Conservation (phyloP, 2,888 invertebrate genomes). For the Teleiodes luculella region DNA sequence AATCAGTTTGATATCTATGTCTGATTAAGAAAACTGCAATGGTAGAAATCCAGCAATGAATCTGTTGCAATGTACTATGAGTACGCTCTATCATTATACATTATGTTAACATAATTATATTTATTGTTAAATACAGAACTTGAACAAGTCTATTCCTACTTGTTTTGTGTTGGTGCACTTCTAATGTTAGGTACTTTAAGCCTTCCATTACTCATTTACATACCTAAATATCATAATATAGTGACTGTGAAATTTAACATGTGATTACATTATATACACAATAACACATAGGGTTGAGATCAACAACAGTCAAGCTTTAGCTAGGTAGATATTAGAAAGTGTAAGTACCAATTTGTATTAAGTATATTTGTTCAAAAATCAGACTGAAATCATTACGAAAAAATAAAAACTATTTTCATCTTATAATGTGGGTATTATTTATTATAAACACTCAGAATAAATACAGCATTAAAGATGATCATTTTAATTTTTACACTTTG, state of each 20-base stretch:
- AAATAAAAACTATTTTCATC: background rate
- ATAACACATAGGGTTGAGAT: slow-evolving; percentile 71
- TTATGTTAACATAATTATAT: slow-evolving; percentile 39
- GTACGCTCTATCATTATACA: slow-evolving; percentile 46
- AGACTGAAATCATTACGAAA: background rate
- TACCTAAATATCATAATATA: slow-evolving; percentile 50
- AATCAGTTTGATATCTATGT: background rate
- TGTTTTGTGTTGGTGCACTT: slow-evolving; percentile 72
- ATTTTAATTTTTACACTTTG: slow-evolving; percentile 31
- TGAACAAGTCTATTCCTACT: slow-evolving; percentile 67
- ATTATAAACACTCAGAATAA: slow-evolving; percentile 21
- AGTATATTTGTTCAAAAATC: slow-evolving; percentile 14
- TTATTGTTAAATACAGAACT: slow-evolving; percentile 63
- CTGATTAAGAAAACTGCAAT: too few species aligned
- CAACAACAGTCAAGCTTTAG: slow-evolving; percentile 75
- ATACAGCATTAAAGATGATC: slow-evolving; percentile 21
- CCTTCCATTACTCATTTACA: slow-evolving; percentile 51
- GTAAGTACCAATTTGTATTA: slow-evolving; percentile 19
- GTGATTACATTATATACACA: slow-evolving; percentile 76
- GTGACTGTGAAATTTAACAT: slow-evolving; percentile 73
- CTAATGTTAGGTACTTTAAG: slow-evolving; percentile 61
- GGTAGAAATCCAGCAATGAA: slow-evolving; percentile 31
- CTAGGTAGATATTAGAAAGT: slow-evolving; percentile 44
- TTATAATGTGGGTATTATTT: slow-evolving; percentile 24
- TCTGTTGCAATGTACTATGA: slow-evolving; percentile 44